Evolutionary conservation across 1,140 invertebrate species (phyloP), one percentile per base, ranked within the genome.

Genomic region (Neodiprion lecontei): DNA sequence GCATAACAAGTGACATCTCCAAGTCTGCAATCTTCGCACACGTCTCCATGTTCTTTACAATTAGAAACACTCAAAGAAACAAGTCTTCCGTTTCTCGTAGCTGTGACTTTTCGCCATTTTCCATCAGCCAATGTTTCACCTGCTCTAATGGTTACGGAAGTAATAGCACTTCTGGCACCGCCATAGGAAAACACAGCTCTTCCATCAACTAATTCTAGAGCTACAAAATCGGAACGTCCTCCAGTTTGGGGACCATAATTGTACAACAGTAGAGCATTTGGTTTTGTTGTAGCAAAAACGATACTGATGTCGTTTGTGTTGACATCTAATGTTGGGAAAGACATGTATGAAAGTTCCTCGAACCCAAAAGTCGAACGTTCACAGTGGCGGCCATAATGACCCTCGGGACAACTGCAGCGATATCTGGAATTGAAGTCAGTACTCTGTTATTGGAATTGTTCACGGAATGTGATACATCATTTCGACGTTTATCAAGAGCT

Each of bases 281-380:
- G 91, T 85, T 97, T 97, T 0, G 94, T 96, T 0, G 97, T 98
- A 11, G 97, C 95, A 86, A 98, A 98, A 23, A 95, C 93, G 47
- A 98, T 93, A 0, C 96, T 95, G 70, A 98, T 96, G 79, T 98
- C 96, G 84, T 97, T 97, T 2, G 95, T 96, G 69, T 93, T 95
- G 1, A 94, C 92, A 81, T 97, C 95, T 66, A 98, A 82, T 0
- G 95, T 88, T 5, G 94, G 92, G 85, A 97, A 98, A 12, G 93
- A 91, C 94, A 98, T 96, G 84, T 92, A 98, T 0, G 97, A 98
- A 0, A 97, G 88, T 79, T 96, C 95, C 72, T 92, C 91, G 84
- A 99, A 98, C 17, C 96, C 96, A 84, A 93, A 96, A 9, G 95
- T 96, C 0, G 95, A 94, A 76, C 94, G 94, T 85, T 98, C 96